Conservation (phyloP, 2,797 vertebrate species). For the Melanotaenia maccullochi region DNA sequence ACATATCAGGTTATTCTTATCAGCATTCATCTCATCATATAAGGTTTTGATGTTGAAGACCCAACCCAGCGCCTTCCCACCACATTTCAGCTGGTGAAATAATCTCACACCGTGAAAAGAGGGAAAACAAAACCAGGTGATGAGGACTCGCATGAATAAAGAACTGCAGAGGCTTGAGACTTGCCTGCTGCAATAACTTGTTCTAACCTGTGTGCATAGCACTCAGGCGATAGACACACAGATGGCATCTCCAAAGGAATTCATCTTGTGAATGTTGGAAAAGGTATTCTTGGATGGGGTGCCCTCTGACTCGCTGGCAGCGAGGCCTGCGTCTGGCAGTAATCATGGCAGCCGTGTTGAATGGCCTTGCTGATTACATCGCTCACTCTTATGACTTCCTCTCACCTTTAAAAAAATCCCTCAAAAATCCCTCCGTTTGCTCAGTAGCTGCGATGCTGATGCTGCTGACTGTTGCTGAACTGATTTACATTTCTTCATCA, state of each 20-base stretch:
- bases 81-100: not conserved
- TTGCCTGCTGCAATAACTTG: slow-evolving; percentile 50
- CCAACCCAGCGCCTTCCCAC: not conserved
- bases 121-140: slow-evolving; percentile 11
- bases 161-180: slow-evolving; percentile 47
- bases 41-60: slow-evolving; percentile 4
- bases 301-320: slow-evolving; percentile 70
- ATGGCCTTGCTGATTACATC: slow-evolving; percentile 61
- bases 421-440: slow-evolving; percentile 11
- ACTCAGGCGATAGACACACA: slow-evolving; percentile 70
- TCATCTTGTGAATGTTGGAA: slow-evolving; percentile 71
- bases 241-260: slow-evolving; percentile 74
- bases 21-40: slow-evolving; percentile 5
- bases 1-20: not conserved
- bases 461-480: slow-evolving; percentile 46
- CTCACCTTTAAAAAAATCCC: slow-evolving; percentile 22
- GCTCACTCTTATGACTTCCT: slow-evolving; percentile 43
- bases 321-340: slow-evolving; percentile 54
- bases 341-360: slow-evolving; percentile 57
- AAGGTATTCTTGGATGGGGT: slow-evolving; percentile 71
- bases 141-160: slow-evolving; percentile 20
- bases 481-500: slow-evolving; percentile 59
- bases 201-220: slow-evolving; percentile 56
- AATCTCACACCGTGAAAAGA: not conserved
- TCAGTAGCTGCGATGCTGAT: slow-evolving; percentile 33